These are phyloP conservation scores for Neodiprion pinetum DNA, from an alignment of 1,140 invertebrate genomes.

Conservation along the genomic window DNA sequence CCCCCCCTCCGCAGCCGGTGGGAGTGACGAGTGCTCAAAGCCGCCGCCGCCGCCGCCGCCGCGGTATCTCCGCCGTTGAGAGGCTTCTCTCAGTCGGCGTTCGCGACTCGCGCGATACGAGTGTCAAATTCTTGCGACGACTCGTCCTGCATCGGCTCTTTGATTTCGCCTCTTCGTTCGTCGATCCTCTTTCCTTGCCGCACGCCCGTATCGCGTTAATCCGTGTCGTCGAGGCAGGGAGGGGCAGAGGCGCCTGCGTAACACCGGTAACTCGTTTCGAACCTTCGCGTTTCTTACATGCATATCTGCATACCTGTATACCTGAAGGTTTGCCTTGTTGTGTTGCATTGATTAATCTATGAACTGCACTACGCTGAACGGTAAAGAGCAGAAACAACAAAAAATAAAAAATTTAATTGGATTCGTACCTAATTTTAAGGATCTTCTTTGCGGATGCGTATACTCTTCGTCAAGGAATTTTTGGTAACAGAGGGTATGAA, in stretches of 20 bases:
- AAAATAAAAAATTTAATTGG: too few relatives aligned
- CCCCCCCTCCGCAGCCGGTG: not conserved
- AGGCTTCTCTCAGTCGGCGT: conserved; percentile 52
- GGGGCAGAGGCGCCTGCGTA: not conserved
- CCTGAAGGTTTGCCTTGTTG: too few relatives aligned
- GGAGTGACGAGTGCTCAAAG: conserved; percentile 30
- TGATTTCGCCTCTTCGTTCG: not conserved
- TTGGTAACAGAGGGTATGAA: too few relatives aligned
- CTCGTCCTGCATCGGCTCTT: not conserved
- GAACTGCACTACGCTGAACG: too few relatives aligned
- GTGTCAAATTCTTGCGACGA: not conserved
- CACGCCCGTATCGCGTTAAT: not conserved
- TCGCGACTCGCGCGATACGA: conserved; percentile 46
- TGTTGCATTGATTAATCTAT: too few relatives aligned
- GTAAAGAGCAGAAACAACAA: too few relatives aligned
- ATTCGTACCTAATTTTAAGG: too few relatives aligned
- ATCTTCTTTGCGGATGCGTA: too few relatives aligned
- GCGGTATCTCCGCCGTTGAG: conserved; percentile 57
- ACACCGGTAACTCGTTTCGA: too few relatives aligned
- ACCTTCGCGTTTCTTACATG: not conserved
- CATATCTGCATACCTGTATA: not conserved
- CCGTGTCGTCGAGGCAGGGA: not conserved
- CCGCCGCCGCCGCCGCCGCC: conserved; percentile 28
- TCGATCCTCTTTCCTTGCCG: not conserved
- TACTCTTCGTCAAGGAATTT: too few relatives aligned